Evolutionary conservation across 2,888 invertebrate species (phyloP), one percentile per base, ranked within the genome.

Genomic region (Anaspis maculata): DNA sequence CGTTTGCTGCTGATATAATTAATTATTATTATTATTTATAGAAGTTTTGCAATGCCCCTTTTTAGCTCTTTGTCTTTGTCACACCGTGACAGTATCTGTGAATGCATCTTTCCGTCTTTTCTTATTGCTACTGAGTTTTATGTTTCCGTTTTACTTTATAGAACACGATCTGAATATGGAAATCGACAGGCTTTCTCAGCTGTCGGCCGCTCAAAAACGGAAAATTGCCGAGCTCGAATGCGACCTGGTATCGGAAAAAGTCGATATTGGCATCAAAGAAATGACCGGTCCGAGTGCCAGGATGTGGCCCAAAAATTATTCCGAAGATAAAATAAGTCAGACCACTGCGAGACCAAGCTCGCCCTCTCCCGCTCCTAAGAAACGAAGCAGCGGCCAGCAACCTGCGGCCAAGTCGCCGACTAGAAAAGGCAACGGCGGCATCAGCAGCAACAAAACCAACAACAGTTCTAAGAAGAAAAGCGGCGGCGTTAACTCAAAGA

Each of bases 111-210:
- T 26, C 22, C 29, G 9, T 12, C 11, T 3, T 21, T 24, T 28
- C 24, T 33, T 23, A 31, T 61, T 64, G 15, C 51, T n/a, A n/a
- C n/a, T n/a, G n/a, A n/a, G n/a, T n/a, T n/a, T n/a, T n/a, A n/a
- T n/a, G n/a, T n/a, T n/a, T n/a, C n/a, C n/a, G n/a, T n/a, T n/a
- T n/a, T n/a, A n/a, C n/a, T n/a, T n/a, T n/a, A 19, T 24, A 73
- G 74, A 73, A 50, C 59, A 65, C 45, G 70, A 68, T 48, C 62
- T 73, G 42, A 72, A 69, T 48, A 45, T 62, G 43, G 71, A 73
- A 58, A 69, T 74, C 32, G 70, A 70, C 48, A 59, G 65, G 45
- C 49, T 74, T 34, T 56, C 62, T 11, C 64, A 62, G 46, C 52
- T 64, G 34, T 66, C 64, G 32, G 62, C 64, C 4, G 51, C 54